Conservation (phyloP, 2,888 invertebrate genomes). For the Lysandra coridon region DNA sequence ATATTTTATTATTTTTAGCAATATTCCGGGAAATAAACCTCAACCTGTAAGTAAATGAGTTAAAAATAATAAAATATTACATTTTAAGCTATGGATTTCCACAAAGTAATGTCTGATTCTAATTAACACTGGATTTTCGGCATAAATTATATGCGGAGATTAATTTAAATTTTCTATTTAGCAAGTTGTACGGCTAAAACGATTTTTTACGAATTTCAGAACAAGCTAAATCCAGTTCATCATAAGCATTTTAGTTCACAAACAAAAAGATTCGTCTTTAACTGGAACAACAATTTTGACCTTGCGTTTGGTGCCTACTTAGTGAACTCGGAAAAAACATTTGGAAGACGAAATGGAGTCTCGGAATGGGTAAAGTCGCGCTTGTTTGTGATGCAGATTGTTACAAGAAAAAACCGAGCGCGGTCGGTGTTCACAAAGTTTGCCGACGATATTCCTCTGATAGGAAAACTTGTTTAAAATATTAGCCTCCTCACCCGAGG, state of each 20-base stretch:
- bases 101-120: too few relatives aligned
- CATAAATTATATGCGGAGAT: too few relatives aligned
- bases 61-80: too few relatives aligned
- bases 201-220: too few relatives aligned
- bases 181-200: too few relatives aligned
- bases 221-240: background rate
- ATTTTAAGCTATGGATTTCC: too few relatives aligned
- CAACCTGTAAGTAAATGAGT: too few relatives aligned
- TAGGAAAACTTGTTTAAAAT: slow-evolving; percentile 17
- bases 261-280: background rate
- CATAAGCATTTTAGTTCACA: background rate
- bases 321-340: background rate
- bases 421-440: background rate
- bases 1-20: too few relatives aligned
- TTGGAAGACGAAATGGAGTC: background rate
- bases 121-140: too few relatives aligned
- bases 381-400: slow-evolving; percentile 10
- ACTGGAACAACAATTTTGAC: background rate
- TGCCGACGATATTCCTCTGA: background rate
- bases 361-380: background rate
- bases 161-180: background rate
- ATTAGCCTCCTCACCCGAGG: background rate
- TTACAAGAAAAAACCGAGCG: slow-evolving; percentile 13
- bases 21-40: too few relatives aligned
- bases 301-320: background rate